Base-by-base conservation (phyloP, 2,797 vertebrate species). In the Ctenochaetus hawaiiensis region DNA sequence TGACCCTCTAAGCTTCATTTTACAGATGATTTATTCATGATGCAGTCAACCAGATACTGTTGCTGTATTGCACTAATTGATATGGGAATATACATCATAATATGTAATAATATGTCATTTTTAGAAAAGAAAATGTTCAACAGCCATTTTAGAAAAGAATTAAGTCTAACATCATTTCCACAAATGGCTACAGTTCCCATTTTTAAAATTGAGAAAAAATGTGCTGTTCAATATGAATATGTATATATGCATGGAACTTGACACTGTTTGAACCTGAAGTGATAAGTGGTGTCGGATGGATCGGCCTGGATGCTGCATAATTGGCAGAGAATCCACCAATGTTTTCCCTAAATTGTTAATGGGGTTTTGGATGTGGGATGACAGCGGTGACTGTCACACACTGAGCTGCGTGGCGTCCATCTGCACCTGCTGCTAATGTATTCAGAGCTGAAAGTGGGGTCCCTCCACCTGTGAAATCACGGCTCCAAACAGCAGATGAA, bases 401-500 rank as follows among this genome's bases (percentile, higher is more conserved):
- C 65, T 69, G 18, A 69, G 65, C 76, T 45, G 72, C 4, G 10
- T 49, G 67, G 62, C 12, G 1, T 79, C 80, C 83, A 85, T 89
- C 77, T 81, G 65, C 78, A 56, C 60, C 69, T 74, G 67, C 68
- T 73, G 69, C 66, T 74, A 66, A 81, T 78, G 70, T 47, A 75
- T 78, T 77, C 66, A 67, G 54, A 56, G 66, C 57, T 67, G 58
- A 78, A 83, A 61, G 72, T 37, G 18, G 26, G 26, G 65, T 63
- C 20, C 62, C 53, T 81, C 69, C 86, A 85, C 80, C 87, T 82
- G 83, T 77, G 82, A 85, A 85, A 83, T 82, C 59, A 53, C 37
- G 17, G 59, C 78, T 54, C 65, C 79, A 67, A 75, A 76, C 51
- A 58, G 74, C 41, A 30, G 64, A 80, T 75, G 39, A 76, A 80